Percentiles rank a stretch among this genome's conserved stretches.
Conservation (phyloP, 2,888 invertebrate genomes). For the Aphrophora alni region DNA sequence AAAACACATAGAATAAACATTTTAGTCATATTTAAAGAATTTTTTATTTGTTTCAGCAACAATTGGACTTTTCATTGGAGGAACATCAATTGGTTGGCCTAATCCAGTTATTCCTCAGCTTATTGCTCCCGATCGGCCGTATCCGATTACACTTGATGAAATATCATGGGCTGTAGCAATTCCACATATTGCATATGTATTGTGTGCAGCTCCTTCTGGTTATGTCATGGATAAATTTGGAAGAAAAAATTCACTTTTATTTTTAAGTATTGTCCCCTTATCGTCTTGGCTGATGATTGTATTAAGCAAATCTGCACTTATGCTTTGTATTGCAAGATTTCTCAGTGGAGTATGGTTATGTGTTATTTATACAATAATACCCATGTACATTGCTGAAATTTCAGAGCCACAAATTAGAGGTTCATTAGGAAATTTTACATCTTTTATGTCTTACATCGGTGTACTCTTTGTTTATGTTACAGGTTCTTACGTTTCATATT, state of each 20-base stretch:
- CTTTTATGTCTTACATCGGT: not conserved
- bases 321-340: not conserved
- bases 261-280: not conserved
- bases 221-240: not conserved
- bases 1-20: too few species aligned
- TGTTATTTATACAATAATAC: not conserved
- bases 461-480: not conserved
- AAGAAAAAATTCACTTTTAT: not conserved
- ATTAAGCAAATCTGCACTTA: not conserved
- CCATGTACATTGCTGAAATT: not conserved
- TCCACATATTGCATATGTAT: not conserved
- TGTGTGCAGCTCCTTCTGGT: not conserved
- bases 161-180: not conserved
- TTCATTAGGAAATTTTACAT: not conserved
- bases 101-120: not conserved
- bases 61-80: not conserved
- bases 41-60: not conserved
- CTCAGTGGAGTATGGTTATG: not conserved
- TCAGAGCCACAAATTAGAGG: not conserved
- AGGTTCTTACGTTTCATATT: conserved; percentile 55
- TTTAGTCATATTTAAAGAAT: too few species aligned
- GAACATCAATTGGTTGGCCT: not conserved
- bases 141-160: not conserved
- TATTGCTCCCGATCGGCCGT: not conserved
- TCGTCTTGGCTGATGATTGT: not conserved